Evolutionary conservation across 2,797 vertebrate genomes (phyloP).

Genomic region (Lagocephalus sceleratus): DNA sequence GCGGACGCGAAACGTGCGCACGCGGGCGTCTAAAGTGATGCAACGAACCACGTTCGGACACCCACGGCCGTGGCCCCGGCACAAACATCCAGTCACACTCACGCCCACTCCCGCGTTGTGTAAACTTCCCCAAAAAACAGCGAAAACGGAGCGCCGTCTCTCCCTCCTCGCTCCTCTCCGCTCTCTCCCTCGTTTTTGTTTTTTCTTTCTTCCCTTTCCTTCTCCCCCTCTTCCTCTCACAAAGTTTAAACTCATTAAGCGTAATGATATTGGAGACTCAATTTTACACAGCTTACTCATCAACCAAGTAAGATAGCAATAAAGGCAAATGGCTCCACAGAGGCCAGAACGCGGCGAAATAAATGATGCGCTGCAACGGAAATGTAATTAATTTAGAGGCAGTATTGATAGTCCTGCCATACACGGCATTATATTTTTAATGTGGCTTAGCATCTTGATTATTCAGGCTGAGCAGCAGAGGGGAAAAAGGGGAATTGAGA

Average conservation of each 20-base stretch:
- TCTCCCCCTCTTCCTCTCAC: slow-evolving; percentile 72
- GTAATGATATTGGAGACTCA: slow-evolving; percentile 96
- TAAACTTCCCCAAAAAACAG: slow-evolving; percentile 66
- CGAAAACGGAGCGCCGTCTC: slow-evolving; percentile 31
- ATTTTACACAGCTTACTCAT: slow-evolving; percentile 97
- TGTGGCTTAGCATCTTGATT: slow-evolving; percentile 98
- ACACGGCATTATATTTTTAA: slow-evolving; percentile 96
- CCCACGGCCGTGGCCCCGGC: slow-evolving; percentile 64
- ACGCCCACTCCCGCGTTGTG: slow-evolving; percentile 64
- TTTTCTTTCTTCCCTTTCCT: slow-evolving; percentile 67
- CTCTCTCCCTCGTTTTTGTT: slow-evolving; percentile 34
- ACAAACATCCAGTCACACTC: slow-evolving; percentile 69
- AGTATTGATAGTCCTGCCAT: slow-evolving; percentile 99
- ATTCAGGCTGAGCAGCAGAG: slow-evolving; percentile 62
- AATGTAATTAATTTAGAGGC: slow-evolving; percentile 99
- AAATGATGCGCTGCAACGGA: slow-evolving; percentile 98
- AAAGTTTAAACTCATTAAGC: slow-evolving; percentile 95
- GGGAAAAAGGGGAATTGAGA: slow-evolving; percentile 54
- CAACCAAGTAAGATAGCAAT: slow-evolving; percentile 95
- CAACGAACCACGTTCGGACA: slow-evolving; percentile 59
- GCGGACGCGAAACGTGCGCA: slow-evolving; percentile 13
- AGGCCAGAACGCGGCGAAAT: slow-evolving; percentile 94
- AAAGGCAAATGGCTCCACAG: slow-evolving; percentile 96
- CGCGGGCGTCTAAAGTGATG: slow-evolving; percentile 45
- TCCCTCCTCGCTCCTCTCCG: slow-evolving; percentile 38